Base-by-base conservation (phyloP, 2,797 vertebrate genomes). In the Alfaro cultratus region DNA sequence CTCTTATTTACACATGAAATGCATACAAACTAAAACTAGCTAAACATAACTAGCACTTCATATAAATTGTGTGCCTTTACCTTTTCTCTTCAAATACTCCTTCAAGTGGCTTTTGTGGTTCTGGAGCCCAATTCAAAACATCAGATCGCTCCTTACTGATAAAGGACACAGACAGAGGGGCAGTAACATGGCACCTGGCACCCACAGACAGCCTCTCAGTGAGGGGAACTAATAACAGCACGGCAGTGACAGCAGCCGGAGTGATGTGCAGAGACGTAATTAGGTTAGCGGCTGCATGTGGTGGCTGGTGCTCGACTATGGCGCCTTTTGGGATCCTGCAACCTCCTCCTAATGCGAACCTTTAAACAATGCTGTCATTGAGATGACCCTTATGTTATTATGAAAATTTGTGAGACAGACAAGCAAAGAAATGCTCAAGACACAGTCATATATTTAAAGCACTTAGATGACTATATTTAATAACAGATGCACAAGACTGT, bases 201-300 rank as follows among this genome's bases (percentile, higher is more conserved):
- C 86, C 86, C 79, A 87, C 85, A 86, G 85, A 18, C 76, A 87
- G 89, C 82, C 80, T 83, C 86, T 85, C 87, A 68, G 89, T 86
- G 72, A 80, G 78, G 57, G 75, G 90, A 83, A 84, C 87, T 91
- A 92, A 91, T 88, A 92, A 88, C 90, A 92, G 92, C 86, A 26
- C 75, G 83, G 60, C 87, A 87, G 82, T 87, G 92, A 94, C 93
- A 91, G 88, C 81, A 86, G 82, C 84, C 80, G 83, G 87, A 91
- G 88, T 92, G 92, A 94, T 91, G 92, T 82, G 92, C 82, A 78
- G 83, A 89, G 91, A 93, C 90, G 73, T 94, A 94, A 94, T 94
- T 89, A 93, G 94, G 93, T 94, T 94, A 93, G 29, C 79, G 77
- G 84, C 93, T 87, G 91, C 89, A 86, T 92, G 92, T 86, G 88